Percentiles rank a stretch among this genome's conserved stretches.
Conservation (phyloP, 2,113 vertebrate genomes). For the Podilymbus podiceps region DNA sequence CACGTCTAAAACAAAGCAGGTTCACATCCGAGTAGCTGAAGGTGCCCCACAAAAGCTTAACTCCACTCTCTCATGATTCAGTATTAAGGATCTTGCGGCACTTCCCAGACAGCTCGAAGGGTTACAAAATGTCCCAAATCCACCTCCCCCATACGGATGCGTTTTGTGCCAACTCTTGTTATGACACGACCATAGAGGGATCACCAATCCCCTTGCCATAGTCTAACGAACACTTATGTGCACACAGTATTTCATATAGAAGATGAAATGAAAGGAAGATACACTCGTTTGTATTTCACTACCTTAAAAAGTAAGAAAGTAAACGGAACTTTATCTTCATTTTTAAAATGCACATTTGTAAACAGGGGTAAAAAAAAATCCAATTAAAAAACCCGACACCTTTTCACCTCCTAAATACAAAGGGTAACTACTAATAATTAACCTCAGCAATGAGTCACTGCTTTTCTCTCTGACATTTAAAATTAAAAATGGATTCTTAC, state of each 20-base stretch:
- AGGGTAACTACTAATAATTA: neutral
- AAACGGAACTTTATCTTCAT: neutral
- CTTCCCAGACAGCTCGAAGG: neutral
- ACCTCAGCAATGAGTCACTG: neutral
- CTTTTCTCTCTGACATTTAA: neutral
- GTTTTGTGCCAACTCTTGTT: neutral
- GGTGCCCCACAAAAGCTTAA: neutral
- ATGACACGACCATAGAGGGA: neutral
- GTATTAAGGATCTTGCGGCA: neutral
- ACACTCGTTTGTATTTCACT: neutral
- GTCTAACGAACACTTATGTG: neutral
- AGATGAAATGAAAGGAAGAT: neutral
- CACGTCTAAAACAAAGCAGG: neutral
- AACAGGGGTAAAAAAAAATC: neutral
- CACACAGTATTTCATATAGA: neutral
- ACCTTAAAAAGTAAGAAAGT: neutral
- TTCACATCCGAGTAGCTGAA: neutral
- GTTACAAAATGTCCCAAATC: neutral
- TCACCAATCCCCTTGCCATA: neutral
- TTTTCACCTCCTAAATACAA: neutral
- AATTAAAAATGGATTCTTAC: neutral
- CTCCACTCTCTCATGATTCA: neutral
- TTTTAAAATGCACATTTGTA: neutral
- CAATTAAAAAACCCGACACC: neutral
- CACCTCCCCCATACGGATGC: rapidly evolving